Evolutionary conservation across 2,888 invertebrate species (phyloP).

Genomic region (Ernsta delagoae): DNA sequence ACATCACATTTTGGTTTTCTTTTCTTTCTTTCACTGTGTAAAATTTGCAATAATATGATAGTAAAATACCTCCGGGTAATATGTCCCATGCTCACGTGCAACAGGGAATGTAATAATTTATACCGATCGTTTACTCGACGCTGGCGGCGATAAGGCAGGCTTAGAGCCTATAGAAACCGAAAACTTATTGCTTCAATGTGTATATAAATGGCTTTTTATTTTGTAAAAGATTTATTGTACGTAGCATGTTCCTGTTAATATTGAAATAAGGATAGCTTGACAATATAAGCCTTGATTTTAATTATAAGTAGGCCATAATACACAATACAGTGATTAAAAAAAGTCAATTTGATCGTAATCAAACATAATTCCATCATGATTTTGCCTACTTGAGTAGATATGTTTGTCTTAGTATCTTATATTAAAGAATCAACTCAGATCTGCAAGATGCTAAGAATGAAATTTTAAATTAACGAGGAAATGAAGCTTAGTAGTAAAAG

Average conservation of each 20-base stretch:
- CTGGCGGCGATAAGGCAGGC: constrained; percentile 9
- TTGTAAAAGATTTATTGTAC: constrained; percentile 4
- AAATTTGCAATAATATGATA: background rate
- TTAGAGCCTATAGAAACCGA: constrained; percentile 15
- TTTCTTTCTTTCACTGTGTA: background rate
- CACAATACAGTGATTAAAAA: too few species aligned
- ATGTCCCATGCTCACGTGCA: constrained; percentile 7
- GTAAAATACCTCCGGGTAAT: background rate
- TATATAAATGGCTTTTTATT: background rate
- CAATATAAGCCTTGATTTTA: too few species aligned
- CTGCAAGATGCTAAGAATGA: too few species aligned
- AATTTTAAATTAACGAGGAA: too few species aligned
- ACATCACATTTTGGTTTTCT: background rate
- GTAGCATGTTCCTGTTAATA: too few species aligned
- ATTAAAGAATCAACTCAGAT: too few species aligned
- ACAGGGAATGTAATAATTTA: constrained; percentile 14
- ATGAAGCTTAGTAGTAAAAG: background rate
- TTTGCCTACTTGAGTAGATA: too few species aligned
- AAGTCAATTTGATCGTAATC: too few species aligned
- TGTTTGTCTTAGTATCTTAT: too few species aligned
- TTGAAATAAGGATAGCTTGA: too few species aligned
- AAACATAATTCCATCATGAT: too few species aligned
- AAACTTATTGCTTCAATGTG: constrained; percentile 9
- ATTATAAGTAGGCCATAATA: too few species aligned
- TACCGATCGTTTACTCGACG: constrained; percentile 12